Evolutionary conservation across 2,888 invertebrate species (phyloP).

Genomic region (Noctua janthina): DNA sequence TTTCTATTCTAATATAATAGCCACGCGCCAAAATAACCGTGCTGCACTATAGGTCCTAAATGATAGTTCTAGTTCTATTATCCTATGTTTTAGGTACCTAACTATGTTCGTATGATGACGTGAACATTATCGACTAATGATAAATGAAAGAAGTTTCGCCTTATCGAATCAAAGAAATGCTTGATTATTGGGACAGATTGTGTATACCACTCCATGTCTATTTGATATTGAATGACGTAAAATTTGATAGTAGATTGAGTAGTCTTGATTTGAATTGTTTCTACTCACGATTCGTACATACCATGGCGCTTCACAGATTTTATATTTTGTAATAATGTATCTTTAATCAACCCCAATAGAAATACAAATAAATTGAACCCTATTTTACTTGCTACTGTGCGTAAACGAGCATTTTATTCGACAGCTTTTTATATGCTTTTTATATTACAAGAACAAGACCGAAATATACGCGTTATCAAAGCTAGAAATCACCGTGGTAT

Average conservation of each 20-base stretch:
- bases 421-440: conserved; percentile 33
- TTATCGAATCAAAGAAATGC: conserved; percentile 37
- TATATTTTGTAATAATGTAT: conserved; percentile 6
- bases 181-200: conserved; percentile 28
- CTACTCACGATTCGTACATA: conserved; percentile 13
- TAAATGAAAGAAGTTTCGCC: conserved; percentile 21
- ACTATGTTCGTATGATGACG: conserved; percentile 2
- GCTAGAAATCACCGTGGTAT: conserved; percentile 52
- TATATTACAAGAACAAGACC: conserved; percentile 46
- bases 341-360: conserved; percentile 1
- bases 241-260: conserved; percentile 24
- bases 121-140: conserved; percentile 23
- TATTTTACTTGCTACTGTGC: conserved; percentile 34
- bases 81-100: not conserved
- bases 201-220: conserved; percentile 22
- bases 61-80: not conserved
- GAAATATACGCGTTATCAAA: conserved; percentile 54
- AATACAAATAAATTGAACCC: conserved; percentile 8
- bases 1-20: not conserved
- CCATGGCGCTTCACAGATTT: not conserved
- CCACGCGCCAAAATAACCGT: not conserved
- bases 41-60: no score
- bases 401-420: conserved; percentile 53
- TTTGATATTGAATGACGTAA: conserved; percentile 30
- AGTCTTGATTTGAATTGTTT: conserved; percentile 37